Base-by-base conservation (phyloP, 2,113 vertebrate species). In the Melanocharis versteri region DNA sequence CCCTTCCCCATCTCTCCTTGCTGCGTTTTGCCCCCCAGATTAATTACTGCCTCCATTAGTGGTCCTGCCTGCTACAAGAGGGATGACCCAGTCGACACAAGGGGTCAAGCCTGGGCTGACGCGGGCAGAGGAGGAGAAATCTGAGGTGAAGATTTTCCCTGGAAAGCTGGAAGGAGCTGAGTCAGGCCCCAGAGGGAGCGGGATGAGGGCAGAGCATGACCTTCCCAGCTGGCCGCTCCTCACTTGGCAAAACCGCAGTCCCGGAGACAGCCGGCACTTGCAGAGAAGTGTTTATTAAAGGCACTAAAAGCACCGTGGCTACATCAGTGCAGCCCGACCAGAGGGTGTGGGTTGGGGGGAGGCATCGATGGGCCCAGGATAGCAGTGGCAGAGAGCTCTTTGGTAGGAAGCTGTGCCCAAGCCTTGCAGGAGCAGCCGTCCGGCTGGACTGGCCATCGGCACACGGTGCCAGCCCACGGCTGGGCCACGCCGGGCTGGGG, bases 201-300 rank as follows among this genome's bases (percentile, higher is more conserved):
- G 79, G 92, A 45, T 5, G 7, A 90, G 53, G 68, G 77, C 91
- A 31, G 17, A 70, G 77, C 1, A 0, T 27, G 93, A 87, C 87
- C 89, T 91, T 94, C 91, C 68, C 76, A 40, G 24, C 27, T 2
- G 0, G 62, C 94, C 17, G 0, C 83, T 78, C 80, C 86, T 69
- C 16, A 0, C 58, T 62, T 2, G 0, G 58, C 7, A 6, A 65
- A 93, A 87, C 91, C 68, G 0, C 86, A 51, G 68, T 39, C 47
- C 64, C 24, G 1, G 23, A 87, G 56, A 31, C 89, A 83, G 71
- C 20, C 2, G 0, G 51, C 64, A 86, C 92, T 96, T 66, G 86
- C 92, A 86, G 69, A 93, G 76, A 93, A 37, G 88, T 96, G 94
- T 97, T 97, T 97, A 97, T 96, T 97, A 53, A 93, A 96, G 95